Evolutionary conservation across 2,888 invertebrate genomes (phyloP).

Genomic region (Mythimna impura): DNA sequence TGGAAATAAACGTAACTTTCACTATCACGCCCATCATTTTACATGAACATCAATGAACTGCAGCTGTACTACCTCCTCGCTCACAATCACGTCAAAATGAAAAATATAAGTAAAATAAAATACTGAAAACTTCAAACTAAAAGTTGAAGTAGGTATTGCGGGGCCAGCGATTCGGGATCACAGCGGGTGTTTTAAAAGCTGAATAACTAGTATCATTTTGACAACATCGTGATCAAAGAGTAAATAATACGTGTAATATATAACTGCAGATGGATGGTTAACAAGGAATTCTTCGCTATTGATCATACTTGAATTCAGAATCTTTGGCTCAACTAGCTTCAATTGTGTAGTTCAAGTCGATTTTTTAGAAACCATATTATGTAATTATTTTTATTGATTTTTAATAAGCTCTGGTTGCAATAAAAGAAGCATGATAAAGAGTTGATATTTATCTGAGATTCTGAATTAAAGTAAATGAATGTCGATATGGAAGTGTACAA

Average conservation of each 20-base stretch:
- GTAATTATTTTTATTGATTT: background rate
- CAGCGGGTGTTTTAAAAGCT: conserved; percentile 32
- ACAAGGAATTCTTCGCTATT: conserved; percentile 19
- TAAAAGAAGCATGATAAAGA: background rate
- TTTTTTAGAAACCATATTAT: background rate
- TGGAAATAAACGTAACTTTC: conserved; percentile 88
- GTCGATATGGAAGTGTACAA: conserved; percentile 35
- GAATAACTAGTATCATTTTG: conserved; percentile 49
- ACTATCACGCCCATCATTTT: conserved; percentile 75
- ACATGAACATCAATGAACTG: conserved; percentile 51
- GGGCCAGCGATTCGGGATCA: conserved; percentile 31
- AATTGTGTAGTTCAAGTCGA: background rate
- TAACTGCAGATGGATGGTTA: conserved; percentile 37
- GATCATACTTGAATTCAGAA: conserved; percentile 15
- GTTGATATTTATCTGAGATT: background rate
- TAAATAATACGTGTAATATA: conserved; percentile 38
- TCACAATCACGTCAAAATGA: conserved; percentile 56
- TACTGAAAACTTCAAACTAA: conserved; percentile 6
- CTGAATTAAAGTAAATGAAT: conserved; percentile 14
- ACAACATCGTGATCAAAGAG: conserved; percentile 59
- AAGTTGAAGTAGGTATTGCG: conserved; percentile 3
- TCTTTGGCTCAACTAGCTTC: background rate
- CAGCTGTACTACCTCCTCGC: conserved; percentile 50
- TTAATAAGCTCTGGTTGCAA: background rate
- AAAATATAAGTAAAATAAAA: conserved; percentile 18